A percentile compares a stretch with the other conserved stretches of the same genome.
Conservation (phyloP, 1,140 invertebrate genomes). For the Pachyrhynchus sulphureomaculatus region DNA sequence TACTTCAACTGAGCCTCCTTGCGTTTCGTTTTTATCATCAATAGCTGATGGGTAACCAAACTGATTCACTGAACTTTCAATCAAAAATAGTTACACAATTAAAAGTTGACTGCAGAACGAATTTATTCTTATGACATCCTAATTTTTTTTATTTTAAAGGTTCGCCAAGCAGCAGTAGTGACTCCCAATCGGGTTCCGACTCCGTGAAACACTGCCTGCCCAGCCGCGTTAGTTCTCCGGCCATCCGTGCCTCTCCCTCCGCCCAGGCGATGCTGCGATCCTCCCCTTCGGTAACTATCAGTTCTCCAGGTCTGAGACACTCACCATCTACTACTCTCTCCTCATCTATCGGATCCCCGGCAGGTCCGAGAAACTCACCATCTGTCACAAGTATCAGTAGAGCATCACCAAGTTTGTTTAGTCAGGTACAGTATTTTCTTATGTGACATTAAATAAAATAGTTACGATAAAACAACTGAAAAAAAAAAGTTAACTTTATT, state of each 20-base stretch:
- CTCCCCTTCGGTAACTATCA: conserved; percentile 40
- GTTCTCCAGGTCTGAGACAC: conserved; percentile 35
- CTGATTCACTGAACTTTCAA: no score
- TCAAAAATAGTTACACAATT: no score
- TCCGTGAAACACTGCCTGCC: conserved; percentile 63
- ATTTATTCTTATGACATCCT: no score
- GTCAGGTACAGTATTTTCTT: conserved; percentile 27
- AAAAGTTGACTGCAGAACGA: no score
- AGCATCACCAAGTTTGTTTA: conserved; percentile 46
- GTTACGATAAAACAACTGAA: no score
- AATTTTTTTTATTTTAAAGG: no score
- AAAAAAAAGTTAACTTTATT: no score
- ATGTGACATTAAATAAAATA: background rate
- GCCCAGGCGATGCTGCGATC: conserved; percentile 36
- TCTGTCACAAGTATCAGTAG: conserved; percentile 44
- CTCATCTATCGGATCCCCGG: conserved; percentile 43
- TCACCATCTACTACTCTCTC: conserved; percentile 48
- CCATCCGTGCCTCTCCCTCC: conserved; percentile 40
- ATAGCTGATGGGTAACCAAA: no score
- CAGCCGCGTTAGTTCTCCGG: conserved; percentile 47
- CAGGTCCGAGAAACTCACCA: conserved; percentile 42
- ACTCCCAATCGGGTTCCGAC: conserved; percentile 65
- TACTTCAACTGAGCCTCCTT: no score
- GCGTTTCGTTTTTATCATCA: no score
- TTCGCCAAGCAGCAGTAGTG: conserved; percentile 70